phyloP scores from a whole-genome alignment of 2,888 invertebrate species.

The Heliconius ethilla region DNA sequence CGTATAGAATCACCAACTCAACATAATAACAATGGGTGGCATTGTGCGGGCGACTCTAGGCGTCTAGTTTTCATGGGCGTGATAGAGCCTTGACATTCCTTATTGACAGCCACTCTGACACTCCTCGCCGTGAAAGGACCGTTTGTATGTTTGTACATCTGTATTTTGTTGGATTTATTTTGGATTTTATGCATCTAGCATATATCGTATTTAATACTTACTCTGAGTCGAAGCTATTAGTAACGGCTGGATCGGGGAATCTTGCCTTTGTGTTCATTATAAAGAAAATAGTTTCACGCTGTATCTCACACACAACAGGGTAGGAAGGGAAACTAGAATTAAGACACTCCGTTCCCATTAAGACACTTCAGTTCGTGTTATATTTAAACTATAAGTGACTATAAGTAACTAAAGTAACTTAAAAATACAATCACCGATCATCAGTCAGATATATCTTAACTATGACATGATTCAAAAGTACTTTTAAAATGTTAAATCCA shows the following conservation, averaged over 20 bases:
- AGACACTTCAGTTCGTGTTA: neutral
- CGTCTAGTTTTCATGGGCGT: slow-evolving; percentile 35
- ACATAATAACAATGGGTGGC: slow-evolving; percentile 7
- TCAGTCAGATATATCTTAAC: neutral
- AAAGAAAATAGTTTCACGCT: too few species aligned
- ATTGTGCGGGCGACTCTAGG: slow-evolving; percentile 19
- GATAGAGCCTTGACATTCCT: slow-evolving; percentile 43
- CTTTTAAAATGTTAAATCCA: neutral
- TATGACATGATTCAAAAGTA: neutral
- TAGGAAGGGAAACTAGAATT: too few species aligned
- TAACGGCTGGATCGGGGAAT: too few species aligned
- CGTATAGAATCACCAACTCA: too few species aligned
- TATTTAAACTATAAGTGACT: neutral
- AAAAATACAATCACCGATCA: neutral
- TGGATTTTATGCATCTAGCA: too few species aligned
- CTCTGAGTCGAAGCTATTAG: too few species aligned
- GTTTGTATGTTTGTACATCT: neutral
- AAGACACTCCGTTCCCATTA: too few species aligned
- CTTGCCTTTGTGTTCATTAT: too few species aligned
- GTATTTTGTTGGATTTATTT: neutral
- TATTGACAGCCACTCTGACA: slow-evolving; percentile 35
- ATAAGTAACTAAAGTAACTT: neutral
- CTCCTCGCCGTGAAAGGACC: slow-evolving; percentile 26
- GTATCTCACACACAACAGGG: too few species aligned
- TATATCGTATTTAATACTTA: too few species aligned